Base-by-base conservation (phyloP, 2,113 vertebrate species). In the Vimba vimba region DNA sequence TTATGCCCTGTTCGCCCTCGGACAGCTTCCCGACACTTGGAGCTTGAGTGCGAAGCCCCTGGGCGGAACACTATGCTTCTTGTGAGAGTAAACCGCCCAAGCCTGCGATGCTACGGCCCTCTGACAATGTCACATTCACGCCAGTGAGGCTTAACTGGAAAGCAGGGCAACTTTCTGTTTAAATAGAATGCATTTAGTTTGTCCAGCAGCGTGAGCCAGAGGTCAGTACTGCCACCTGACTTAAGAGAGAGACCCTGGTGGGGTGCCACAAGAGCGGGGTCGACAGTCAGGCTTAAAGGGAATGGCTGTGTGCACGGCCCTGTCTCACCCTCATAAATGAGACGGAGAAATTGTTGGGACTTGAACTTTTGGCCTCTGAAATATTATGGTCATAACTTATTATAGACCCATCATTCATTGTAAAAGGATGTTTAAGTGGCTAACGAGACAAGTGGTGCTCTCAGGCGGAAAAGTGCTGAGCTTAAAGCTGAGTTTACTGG, bases 161-260 rank as follows among this genome's bases (percentile, higher is more conserved):
- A 89, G 85, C 86, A 89, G 85, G 88, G 89, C 89, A 88, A 88
- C 88, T 84, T 85, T 45, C 82, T 92, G 95, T 94, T 94, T 94
- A 92, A 94, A 94, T 91, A 90, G 90, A 92, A 92, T 90, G 91
- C 91, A 93, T 94, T 93, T 93, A 93, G 93, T 95, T 94, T 94
- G 93, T 94, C 90, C 91, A 93, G 91, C 79, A 91, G 93, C 92
- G 83, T 90, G 90, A 93, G 88, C 91, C 90, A 82, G 33, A 88
- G 94, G 93, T 94, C 94, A 93, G 89, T 15, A 15, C 30, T 68
- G 89, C 89, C 91, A 93, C 92, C 92, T 93, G 93, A 93, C 93
- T 93, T 75, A 52, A 64, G 82, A 82, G 68, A 73, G 36, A 4
- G 39, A 73, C 73, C 25, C 60, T 47, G 47, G 45, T 36, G 76